These are phyloP conservation scores for Buathra laborator DNA, from an alignment of 2,888 invertebrate genomes.

Conservation along the genomic window DNA sequence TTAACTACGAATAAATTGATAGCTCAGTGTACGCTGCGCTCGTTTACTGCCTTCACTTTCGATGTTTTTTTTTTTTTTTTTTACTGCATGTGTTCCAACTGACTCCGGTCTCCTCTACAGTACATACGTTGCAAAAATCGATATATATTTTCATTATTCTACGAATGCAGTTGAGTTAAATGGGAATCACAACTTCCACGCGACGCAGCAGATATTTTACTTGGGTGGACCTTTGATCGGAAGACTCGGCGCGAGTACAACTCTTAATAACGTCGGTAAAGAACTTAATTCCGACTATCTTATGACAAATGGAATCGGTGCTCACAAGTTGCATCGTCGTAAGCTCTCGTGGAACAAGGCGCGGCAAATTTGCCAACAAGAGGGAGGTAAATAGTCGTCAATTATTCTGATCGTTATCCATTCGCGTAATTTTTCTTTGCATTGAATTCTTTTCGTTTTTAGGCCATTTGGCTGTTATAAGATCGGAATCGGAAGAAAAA, in stretches of 20 bases:
- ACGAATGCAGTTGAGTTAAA: neutral
- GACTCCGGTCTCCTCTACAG: too few relatives aligned
- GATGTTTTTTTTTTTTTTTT: too few relatives aligned
- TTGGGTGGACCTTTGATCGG: slow-evolving; percentile 8
- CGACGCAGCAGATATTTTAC: slow-evolving; percentile 41
- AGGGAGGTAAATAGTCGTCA: slow-evolving; percentile 67
- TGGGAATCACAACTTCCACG: slow-evolving; percentile 38
- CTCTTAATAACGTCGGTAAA: neutral
- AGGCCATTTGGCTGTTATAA: slow-evolving; percentile 62
- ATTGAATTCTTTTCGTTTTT: neutral
- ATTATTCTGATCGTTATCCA: neutral
- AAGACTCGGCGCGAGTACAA: neutral
- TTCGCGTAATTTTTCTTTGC: neutral
- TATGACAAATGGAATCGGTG: slow-evolving; percentile 49
- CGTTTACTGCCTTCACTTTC: too few relatives aligned
- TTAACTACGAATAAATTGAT: too few relatives aligned
- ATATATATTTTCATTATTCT: neutral
- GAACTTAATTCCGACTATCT: slow-evolving; percentile 18
- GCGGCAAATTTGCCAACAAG: slow-evolving; percentile 61
- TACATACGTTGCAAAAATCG: too few relatives aligned
- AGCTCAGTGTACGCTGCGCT: too few relatives aligned
- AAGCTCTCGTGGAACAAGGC: slow-evolving; percentile 65
- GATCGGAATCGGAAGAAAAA: slow-evolving; percentile 64
- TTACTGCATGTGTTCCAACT: too few relatives aligned
- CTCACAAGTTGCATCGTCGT: slow-evolving; percentile 64